Conservation (phyloP, 2,888 invertebrate genomes). For the Drosophila percnosoma region DNA sequence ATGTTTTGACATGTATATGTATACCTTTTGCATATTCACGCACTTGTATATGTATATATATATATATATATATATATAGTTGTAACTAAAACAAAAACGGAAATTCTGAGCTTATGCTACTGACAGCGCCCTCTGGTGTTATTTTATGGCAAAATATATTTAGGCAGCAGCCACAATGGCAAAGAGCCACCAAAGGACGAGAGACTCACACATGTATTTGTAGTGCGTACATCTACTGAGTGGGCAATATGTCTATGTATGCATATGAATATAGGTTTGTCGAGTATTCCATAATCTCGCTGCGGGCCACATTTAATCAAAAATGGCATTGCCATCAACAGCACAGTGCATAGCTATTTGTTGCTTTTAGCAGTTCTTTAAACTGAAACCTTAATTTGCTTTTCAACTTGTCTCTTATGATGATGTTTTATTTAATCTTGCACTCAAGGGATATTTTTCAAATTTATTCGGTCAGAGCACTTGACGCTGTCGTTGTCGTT, state of each 20-base stretch:
- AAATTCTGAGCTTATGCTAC: conserved; percentile 71
- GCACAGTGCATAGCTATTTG: conserved; percentile 3
- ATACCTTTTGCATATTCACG: not conserved
- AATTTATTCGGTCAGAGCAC: not conserved
- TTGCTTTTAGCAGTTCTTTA: conserved; percentile 31
- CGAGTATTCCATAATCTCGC: conserved; percentile 29
- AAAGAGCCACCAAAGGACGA: not conserved
- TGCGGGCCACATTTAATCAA: conserved; percentile 72
- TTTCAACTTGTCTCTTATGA: conserved; percentile 8
- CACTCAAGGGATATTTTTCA: conserved; percentile 11
- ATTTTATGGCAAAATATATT: conserved; percentile 69
- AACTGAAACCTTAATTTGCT: conserved; percentile 33
- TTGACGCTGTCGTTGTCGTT: not conserved
- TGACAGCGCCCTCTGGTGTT: conserved; percentile 76
- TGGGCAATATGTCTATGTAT: not conserved
- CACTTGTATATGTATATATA: conserved; percentile 13
- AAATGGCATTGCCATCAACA: conserved; percentile 56
- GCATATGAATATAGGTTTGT: conserved; percentile 1
- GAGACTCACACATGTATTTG: conserved; percentile 42
- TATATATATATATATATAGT: conserved; percentile 30
- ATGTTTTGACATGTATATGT: conserved; percentile 50
- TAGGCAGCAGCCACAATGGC: conserved; percentile 17
- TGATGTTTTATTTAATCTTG: conserved; percentile 25
- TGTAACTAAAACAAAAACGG: conserved; percentile 73
- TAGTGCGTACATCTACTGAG: conserved; percentile 33